phyloP scores from a whole-genome alignment of 2,888 invertebrate genomes.

The Pammene fasciana region DNA sequence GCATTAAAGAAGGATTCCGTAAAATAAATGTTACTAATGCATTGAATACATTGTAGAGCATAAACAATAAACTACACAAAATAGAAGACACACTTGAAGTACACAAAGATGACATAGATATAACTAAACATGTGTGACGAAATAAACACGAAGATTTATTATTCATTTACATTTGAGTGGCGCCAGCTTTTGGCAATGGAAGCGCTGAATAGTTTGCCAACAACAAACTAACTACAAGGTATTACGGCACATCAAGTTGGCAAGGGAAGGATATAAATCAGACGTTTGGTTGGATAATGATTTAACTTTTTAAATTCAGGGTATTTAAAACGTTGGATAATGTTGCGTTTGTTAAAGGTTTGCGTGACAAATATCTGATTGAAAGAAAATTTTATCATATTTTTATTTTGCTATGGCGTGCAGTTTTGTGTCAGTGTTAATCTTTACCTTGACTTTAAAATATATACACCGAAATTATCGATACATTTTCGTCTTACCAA shows the following conservation, averaged over 20 bases:
- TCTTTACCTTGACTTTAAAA: neutral
- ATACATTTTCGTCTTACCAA: too few relatives aligned
- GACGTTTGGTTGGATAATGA: constrained; percentile 10
- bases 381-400: neutral
- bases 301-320: constrained; percentile 11
- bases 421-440: neutral
- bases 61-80: neutral
- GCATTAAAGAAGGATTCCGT: neutral
- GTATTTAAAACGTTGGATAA: neutral
- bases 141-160: constrained; percentile 20
- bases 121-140: neutral
- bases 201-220: constrained; percentile 18
- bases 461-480: too few relatives aligned
- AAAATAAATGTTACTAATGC: too few relatives aligned
- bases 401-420: neutral
- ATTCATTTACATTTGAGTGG: constrained; percentile 26
- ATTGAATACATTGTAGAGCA: neutral
- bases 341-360: too few relatives aligned
- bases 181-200: constrained; percentile 32
- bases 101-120: neutral
- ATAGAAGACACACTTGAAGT: constrained; percentile 12
- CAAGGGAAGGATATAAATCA: constrained; percentile 11
- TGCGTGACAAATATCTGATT: neutral
- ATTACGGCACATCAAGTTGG: constrained; percentile 21
- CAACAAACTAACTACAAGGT: constrained; percentile 5